Conservation (phyloP, 2,797 vertebrate species). For the Bradypodion pumilum region DNA sequence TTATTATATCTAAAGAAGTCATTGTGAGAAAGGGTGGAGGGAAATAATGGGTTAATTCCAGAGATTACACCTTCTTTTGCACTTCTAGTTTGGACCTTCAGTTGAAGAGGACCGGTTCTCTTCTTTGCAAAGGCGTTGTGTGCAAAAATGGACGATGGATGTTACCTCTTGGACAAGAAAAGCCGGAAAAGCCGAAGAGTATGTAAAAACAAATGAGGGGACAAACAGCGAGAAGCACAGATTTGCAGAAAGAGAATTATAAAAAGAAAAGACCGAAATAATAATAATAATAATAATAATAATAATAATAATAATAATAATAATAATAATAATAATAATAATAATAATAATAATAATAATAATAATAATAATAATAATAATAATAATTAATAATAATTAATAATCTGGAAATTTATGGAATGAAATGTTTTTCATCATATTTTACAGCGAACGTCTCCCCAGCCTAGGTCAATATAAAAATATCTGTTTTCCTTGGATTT, state of each 20-base stretch:
- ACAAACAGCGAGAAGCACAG: slow-evolving; percentile 58
- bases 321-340: fast-evolving
- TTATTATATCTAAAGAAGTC: too few species aligned
- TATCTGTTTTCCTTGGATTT: not conserved
- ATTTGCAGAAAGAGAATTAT: slow-evolving; percentile 54
- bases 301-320: fast-evolving
- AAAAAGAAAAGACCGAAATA: not conserved
- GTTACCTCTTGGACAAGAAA: fast-evolving
- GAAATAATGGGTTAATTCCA: too few species aligned
- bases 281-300: fast-evolving
- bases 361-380: fast-evolving
- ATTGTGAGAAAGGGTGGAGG: too few species aligned
- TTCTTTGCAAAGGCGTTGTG: not conserved
- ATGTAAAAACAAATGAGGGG: slow-evolving; percentile 24
- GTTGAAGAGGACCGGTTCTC: not conserved
- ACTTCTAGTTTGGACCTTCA: too few species aligned
- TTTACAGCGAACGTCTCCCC: not conserved
- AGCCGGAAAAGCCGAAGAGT: fast-evolving
- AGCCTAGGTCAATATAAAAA: not conserved
- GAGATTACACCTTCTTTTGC: too few species aligned
- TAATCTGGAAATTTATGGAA: slow-evolving; percentile 27
- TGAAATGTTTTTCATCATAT: slow-evolving; percentile 9
- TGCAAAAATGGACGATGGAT: not conserved
- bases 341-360: fast-evolving
- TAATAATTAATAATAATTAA: fast-evolving